Evolutionary conservation across 2,888 invertebrate species (phyloP).

Genomic region (Adelognathus sp.): DNA sequence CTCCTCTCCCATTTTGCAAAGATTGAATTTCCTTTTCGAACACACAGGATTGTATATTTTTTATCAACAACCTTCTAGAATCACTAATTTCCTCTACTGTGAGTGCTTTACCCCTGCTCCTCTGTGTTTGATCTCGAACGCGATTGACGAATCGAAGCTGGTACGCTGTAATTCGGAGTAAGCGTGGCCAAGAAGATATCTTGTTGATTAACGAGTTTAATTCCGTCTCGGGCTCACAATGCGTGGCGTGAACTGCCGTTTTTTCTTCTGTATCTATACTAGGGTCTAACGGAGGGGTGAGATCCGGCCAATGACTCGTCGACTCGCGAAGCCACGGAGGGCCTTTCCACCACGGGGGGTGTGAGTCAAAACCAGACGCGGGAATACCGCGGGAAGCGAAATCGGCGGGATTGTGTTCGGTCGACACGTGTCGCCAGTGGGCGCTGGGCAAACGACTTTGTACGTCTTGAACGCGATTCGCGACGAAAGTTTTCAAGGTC

Average conservation of each 20-base stretch:
- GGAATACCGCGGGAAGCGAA: not conserved
- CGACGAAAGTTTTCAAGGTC: slow-evolving; percentile 45
- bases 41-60: not conserved
- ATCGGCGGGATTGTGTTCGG: not conserved
- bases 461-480: not conserved
- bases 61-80: not conserved
- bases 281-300: not conserved
- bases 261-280: slow-evolving; percentile 4
- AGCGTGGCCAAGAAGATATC: not conserved
- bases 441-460: not conserved
- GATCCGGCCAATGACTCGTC: slow-evolving; percentile 40
- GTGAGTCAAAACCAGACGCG: not conserved
- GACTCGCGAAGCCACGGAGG: slow-evolving; percentile 57
- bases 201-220: not conserved
- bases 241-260: not conserved
- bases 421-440: not conserved
- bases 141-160: not conserved
- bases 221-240: not conserved
- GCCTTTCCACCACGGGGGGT: not conserved
- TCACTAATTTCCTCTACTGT: not conserved
- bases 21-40: not conserved
- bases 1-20: not conserved
- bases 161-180: not conserved
- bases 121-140: not conserved
- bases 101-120: slow-evolving; percentile 24